These are phyloP conservation scores for Apolygus lucorum DNA, from an alignment of 1,140 invertebrate genomes.

Conservation along the genomic window DNA sequence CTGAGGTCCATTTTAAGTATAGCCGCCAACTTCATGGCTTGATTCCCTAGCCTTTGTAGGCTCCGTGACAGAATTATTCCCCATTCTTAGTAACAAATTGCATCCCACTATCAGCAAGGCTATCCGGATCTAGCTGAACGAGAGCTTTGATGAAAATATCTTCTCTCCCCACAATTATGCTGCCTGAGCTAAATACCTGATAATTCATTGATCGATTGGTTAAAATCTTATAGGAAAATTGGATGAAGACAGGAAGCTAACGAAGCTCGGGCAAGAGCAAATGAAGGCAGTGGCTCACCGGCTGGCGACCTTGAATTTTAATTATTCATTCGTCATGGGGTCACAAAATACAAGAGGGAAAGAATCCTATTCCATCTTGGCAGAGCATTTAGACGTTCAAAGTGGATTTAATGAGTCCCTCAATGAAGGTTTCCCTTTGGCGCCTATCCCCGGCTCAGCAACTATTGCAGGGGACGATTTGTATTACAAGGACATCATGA, in stretches of 20 bases:
- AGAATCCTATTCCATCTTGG: neutral
- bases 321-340: neutral
- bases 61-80: too few relatives aligned
- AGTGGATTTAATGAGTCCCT: neutral
- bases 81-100: too few relatives aligned
- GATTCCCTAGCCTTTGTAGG: too few relatives aligned
- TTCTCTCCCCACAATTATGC: too few relatives aligned
- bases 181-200: too few relatives aligned
- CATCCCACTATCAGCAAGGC: too few relatives aligned
- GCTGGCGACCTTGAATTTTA: neutral
- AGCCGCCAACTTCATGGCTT: too few relatives aligned
- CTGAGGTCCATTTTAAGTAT: too few relatives aligned
- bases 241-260: neutral
- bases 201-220: too few relatives aligned
- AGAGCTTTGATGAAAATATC: too few relatives aligned
- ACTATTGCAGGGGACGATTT: neutral
- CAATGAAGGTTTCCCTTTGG: neutral
- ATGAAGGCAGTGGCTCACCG: neutral
- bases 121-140: too few relatives aligned
- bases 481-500: neutral
- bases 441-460: neutral
- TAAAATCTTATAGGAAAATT: neutral
- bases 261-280: neutral
- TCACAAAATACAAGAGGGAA: neutral
- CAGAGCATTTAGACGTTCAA: neutral